Percentiles rank a stretch among this genome's conserved stretches.
These are phyloP conservation scores for Lysandra coridon DNA, from an alignment of 2,888 invertebrate species.

Conservation along the genomic window DNA sequence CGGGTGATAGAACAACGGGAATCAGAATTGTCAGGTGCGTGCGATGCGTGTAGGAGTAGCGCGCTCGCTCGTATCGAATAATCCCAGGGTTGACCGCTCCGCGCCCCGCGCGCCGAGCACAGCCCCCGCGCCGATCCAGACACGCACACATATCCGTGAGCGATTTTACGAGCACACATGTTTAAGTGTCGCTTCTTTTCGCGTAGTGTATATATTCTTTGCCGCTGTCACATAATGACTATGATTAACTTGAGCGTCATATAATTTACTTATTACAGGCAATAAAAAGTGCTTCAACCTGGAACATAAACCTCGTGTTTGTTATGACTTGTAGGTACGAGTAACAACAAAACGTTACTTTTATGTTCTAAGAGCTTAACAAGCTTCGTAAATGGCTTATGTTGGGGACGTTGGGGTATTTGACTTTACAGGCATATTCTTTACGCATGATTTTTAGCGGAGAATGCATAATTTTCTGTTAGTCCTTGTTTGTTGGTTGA, in stretches of 20 bases:
- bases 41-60: no score
- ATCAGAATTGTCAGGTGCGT: no score
- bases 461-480: neutral
- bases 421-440: neutral
- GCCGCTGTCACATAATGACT: slow-evolving; percentile 2
- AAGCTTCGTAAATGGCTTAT: neutral
- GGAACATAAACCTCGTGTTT: neutral
- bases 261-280: neutral
- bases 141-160: no score
- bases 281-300: neutral
- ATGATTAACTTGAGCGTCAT: neutral
- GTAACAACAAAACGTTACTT: neutral
- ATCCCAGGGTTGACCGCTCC: no score
- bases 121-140: no score
- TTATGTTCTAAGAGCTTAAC: neutral
- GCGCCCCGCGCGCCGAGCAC: no score
- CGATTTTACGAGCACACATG: no score
- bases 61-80: no score
- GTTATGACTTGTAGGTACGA: neutral
- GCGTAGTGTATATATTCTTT: no score
- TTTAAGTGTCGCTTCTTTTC: no score
- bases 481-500: neutral
- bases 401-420: neutral
- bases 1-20: no score
- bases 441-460: no score